These are phyloP conservation scores for Neelides sp. DNA, from an alignment of 1,140 invertebrate species.

Conservation along the genomic window DNA sequence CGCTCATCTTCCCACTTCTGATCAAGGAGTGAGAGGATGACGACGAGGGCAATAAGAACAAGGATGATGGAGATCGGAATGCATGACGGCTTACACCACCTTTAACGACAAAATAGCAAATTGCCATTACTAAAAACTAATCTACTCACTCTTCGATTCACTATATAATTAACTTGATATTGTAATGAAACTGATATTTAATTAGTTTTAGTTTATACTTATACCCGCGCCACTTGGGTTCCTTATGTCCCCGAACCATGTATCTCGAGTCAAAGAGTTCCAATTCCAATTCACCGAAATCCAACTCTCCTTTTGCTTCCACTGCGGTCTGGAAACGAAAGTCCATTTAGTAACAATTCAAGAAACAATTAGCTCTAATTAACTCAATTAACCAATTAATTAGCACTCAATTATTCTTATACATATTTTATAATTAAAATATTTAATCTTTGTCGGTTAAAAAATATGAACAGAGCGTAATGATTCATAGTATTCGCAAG, in stretches of 20 bases:
- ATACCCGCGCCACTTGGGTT: constrained; percentile 28
- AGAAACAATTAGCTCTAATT: no score
- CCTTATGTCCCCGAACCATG: constrained; percentile 27
- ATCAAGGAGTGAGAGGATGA: constrained; percentile 59
- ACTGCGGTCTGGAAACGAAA: constrained; percentile 41
- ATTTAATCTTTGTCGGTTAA: no score
- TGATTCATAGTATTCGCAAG: no score
- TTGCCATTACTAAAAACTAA: neutral
- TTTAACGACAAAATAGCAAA: constrained; percentile 7
- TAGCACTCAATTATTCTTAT: no score
- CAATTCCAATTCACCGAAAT: constrained; percentile 29
- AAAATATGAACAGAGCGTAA: no score
- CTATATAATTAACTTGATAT: neutral
- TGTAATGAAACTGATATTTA: neutral
- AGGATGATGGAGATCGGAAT: constrained; percentile 65
- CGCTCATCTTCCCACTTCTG: constrained; percentile 36
- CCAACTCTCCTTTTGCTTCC: constrained; percentile 39
- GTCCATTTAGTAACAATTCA: no score
- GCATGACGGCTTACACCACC: constrained; percentile 60
- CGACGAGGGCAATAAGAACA: constrained; percentile 58
- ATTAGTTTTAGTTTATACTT: neutral
- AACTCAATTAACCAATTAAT: no score
- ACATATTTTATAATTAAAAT: no score
- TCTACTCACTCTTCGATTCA: neutral
- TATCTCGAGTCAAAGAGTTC: constrained; percentile 28